Evolutionary conservation across 2,888 invertebrate species (phyloP).

Genomic region (Pantelozetes paolii): DNA sequence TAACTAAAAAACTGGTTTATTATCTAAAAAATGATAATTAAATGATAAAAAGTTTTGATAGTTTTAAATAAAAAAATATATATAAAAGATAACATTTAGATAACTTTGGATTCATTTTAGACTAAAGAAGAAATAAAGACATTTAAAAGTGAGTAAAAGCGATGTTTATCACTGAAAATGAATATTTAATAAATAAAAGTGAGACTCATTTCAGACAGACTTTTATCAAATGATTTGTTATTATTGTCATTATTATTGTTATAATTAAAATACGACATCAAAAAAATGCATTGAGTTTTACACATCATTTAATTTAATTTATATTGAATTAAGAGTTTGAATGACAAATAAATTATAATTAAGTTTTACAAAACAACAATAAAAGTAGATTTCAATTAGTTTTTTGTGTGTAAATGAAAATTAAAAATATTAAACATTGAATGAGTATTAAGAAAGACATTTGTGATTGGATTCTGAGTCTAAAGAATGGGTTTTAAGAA

Average conservation of each 20-base stretch:
- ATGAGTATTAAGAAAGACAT: constrained; percentile 29
- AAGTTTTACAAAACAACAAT: constrained; percentile 12
- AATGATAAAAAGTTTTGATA: not conserved
- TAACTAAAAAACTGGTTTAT: too few species aligned
- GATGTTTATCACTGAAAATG: constrained; percentile 1
- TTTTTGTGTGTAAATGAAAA: constrained; percentile 1
- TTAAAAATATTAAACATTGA: constrained; percentile 24
- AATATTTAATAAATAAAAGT: not conserved
- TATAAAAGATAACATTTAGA: too few species aligned
- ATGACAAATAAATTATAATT: constrained; percentile 19
- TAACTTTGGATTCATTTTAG: not conserved
- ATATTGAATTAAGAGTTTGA: constrained; percentile 20
- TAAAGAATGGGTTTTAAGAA: constrained; percentile 25
- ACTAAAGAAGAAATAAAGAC: not conserved
- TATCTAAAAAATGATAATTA: not conserved
- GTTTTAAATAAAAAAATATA: not conserved
- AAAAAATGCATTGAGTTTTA: not conserved
- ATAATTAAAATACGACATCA: not conserved
- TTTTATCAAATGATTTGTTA: constrained; percentile 34
- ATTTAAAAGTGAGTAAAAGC: not conserved
- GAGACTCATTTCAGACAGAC: not conserved
- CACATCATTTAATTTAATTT: constrained; percentile 19
- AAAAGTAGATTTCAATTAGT: not conserved
- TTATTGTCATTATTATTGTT: not conserved
- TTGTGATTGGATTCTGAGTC: not conserved